These are phyloP conservation scores for Tupaia tana DNA, from an alignment of 2,113 vertebrate species.

Conservation along the genomic window DNA sequence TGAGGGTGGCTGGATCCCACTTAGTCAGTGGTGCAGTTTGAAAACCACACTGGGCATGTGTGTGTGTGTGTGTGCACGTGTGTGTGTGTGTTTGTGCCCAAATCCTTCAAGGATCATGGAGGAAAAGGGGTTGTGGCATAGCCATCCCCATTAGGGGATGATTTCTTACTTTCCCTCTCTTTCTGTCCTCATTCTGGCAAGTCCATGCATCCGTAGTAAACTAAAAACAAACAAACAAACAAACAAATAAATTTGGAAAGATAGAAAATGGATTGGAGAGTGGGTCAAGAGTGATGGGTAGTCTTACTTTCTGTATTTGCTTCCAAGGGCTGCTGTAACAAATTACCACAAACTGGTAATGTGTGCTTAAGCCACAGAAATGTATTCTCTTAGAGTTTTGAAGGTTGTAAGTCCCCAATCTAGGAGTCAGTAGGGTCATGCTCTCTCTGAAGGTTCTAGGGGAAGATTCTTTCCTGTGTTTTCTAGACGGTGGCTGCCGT, in stretches of 20 bases:
- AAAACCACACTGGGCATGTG: too few relatives aligned
- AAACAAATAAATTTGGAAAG: not conserved
- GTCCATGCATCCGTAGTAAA: too few relatives aligned
- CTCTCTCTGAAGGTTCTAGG: not conserved
- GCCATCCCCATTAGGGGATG: too few relatives aligned
- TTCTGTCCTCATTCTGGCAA: too few relatives aligned
- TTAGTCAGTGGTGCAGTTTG: too few relatives aligned
- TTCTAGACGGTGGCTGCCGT: not conserved
- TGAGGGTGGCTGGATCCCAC: too few relatives aligned
- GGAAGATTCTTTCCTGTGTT: not conserved
- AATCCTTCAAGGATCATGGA: too few relatives aligned
- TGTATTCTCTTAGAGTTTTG: not conserved
- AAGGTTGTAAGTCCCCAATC: not conserved
- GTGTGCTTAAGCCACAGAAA: not conserved
- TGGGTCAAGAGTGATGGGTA: not conserved
- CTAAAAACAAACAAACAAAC: too few relatives aligned
- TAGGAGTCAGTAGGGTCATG: not conserved
- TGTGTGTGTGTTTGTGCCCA: too few relatives aligned
- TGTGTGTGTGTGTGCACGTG: too few relatives aligned
- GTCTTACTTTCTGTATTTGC: not conserved
- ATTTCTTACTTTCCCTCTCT: too few relatives aligned
- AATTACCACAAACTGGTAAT: not conserved
- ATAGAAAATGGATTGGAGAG: not conserved
- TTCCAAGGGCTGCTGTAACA: not conserved
- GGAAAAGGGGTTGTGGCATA: too few relatives aligned